phyloP scores from a whole-genome alignment of 2,888 invertebrate genomes.

The Periphyllus acericola region DNA sequence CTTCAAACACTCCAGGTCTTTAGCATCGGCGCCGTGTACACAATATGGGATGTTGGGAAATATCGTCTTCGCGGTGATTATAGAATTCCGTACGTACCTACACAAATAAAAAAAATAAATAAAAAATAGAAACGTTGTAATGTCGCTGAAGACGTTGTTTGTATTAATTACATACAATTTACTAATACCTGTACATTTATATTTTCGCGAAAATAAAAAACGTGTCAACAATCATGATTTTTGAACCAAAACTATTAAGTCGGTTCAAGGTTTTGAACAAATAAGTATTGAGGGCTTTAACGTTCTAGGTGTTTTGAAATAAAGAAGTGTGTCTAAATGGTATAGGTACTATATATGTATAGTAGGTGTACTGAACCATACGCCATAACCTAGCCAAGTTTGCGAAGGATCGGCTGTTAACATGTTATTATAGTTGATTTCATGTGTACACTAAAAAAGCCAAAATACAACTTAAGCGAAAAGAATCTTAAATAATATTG shows the following conservation, averaged over 20 bases:
- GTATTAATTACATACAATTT: neutral
- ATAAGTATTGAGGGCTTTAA: neutral
- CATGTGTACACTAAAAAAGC: too few relatives aligned
- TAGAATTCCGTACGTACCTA: neutral
- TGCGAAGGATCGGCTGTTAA: too few relatives aligned
- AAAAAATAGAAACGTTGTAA: neutral
- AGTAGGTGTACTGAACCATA: too few relatives aligned
- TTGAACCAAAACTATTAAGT: neutral
- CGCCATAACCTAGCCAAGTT: too few relatives aligned
- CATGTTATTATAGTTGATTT: too few relatives aligned
- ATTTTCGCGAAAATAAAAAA: neutral
- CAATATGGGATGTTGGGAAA: slow-evolving; percentile 7
- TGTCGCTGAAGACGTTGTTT: neutral
- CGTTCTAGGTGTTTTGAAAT: neutral
- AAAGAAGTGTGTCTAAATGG: neutral
- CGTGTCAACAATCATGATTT: neutral
- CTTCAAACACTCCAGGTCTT: slow-evolving; percentile 8
- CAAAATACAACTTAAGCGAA: too few relatives aligned
- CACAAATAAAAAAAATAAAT: neutral
- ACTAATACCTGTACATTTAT: neutral
- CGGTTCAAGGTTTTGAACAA: neutral
- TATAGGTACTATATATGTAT: too few relatives aligned
- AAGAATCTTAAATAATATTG: too few relatives aligned
- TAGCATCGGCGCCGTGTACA: neutral
- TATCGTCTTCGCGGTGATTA: neutral